phyloP scores from a whole-genome alignment of 2,797 vertebrate species.

The Takifugu rubripes region DNA sequence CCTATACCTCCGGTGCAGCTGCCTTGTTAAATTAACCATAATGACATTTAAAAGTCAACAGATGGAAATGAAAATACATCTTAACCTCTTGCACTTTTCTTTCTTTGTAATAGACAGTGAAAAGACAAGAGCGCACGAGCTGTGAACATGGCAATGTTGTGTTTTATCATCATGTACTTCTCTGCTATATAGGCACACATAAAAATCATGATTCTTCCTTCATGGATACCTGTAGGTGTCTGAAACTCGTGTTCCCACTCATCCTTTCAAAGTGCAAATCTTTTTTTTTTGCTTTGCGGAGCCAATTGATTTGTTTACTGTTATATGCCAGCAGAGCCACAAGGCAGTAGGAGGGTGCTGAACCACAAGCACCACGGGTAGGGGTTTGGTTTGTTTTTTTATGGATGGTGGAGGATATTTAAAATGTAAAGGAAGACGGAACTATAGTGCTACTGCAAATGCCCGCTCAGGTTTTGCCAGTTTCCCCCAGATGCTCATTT shows the following conservation, averaged over 20 bases:
- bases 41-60: background rate
- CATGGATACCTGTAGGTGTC: background rate
- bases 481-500: no score
- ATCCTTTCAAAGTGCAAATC: no score
- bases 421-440: background rate
- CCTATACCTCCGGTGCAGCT: background rate
- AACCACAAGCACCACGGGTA: no score
- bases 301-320: constrained; percentile 36
- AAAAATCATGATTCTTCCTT: no score
- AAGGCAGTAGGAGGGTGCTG: constrained; percentile 26
- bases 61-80: background rate
- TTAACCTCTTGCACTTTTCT: background rate
- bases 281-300: background rate
- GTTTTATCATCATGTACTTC: no score
- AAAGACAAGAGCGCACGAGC: no score
- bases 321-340: constrained; percentile 41
- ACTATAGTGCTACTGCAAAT: background rate
- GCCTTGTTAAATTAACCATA: background rate
- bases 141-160: no score
- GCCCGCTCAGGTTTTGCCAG: background rate
- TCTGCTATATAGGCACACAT: no score
- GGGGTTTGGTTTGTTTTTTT: background rate
- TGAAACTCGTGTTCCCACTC: constrained; percentile 2
- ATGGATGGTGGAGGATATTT: no score
- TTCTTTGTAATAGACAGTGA: background rate